phyloP scores from a whole-genome alignment of 2,888 invertebrate species.

The Teleogryllus oceanicus region DNA sequence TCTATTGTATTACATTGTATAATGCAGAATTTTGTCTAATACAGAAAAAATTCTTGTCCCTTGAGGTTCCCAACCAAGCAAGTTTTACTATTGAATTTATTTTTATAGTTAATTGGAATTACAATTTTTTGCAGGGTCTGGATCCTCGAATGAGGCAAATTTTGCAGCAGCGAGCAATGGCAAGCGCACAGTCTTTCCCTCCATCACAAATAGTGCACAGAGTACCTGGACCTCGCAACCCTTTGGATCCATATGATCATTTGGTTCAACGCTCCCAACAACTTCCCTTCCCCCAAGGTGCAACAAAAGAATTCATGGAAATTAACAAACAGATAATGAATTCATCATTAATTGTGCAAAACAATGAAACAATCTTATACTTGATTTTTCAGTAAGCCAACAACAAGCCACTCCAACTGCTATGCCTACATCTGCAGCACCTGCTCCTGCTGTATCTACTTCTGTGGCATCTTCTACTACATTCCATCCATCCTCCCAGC shows the following conservation, averaged over 20 bases:
- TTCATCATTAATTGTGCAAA: neutral
- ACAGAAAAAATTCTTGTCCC: no score
- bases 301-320: neutral
- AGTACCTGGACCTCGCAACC: constrained; percentile 37
- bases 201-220: constrained; percentile 31
- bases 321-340: neutral
- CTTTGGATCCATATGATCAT: constrained; percentile 49
- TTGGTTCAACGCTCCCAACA: constrained; percentile 45
- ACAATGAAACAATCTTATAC: neutral
- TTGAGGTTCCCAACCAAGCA: no score
- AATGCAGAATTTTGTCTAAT: no score
- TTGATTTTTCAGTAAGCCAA: constrained; percentile 12
- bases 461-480: constrained; percentile 23
- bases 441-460: constrained; percentile 27
- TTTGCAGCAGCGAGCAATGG: constrained; percentile 27
- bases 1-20: no score
- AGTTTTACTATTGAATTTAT: neutral
- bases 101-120: neutral
- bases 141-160: constrained; percentile 35
- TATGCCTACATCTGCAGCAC: constrained; percentile 23
- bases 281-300: constrained; percentile 29
- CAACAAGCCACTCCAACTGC: constrained; percentile 20
- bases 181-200: constrained; percentile 24
- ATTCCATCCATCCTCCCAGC: constrained; percentile 27
- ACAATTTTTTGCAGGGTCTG: constrained; percentile 25